A percentile compares a stretch with the other conserved stretches of the same genome.
These are phyloP conservation scores for Drosophila helvetica DNA, from an alignment of 2,888 invertebrate genomes.

Conservation along the genomic window DNA sequence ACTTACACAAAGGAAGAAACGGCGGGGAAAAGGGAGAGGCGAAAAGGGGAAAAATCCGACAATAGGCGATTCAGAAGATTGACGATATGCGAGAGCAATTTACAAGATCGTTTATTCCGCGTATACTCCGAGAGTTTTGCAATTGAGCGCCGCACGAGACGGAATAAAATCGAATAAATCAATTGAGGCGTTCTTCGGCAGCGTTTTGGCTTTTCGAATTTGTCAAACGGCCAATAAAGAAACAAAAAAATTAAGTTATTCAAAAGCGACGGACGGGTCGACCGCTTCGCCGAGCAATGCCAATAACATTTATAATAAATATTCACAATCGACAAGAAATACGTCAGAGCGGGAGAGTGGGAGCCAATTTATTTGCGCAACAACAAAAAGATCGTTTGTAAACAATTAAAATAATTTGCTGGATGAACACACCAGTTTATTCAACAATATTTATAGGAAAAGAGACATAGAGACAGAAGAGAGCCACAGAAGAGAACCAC, in stretches of 20 bases:
- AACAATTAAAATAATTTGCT: conserved; percentile 76
- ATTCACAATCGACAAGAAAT: conserved; percentile 40
- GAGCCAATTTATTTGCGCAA: conserved; percentile 58
- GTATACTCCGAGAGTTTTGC: conserved; percentile 44
- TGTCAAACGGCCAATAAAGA: conserved; percentile 74
- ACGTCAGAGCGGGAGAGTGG: conserved; percentile 34
- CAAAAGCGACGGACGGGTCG: conserved; percentile 30
- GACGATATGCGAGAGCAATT: conserved; percentile 45
- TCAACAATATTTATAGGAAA: conserved; percentile 33
- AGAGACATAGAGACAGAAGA: conserved; percentile 22
- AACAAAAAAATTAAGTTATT: conserved; percentile 52
- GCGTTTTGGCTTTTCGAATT: conserved; percentile 58
- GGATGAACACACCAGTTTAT: conserved; percentile 42
- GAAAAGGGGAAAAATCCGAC: not conserved
- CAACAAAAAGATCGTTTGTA: conserved; percentile 61
- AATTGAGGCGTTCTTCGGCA: conserved; percentile 61
- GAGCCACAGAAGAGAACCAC: conserved; percentile 20
- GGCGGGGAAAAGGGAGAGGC: conserved; percentile 3
- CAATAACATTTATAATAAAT: conserved; percentile 71
- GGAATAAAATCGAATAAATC: conserved; percentile 72
- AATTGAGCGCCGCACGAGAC: conserved; percentile 43
- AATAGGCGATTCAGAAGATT: conserved; percentile 38
- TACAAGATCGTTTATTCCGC: conserved; percentile 59
- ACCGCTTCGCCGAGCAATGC: conserved; percentile 29
- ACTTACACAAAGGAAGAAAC: conserved; percentile 43